phyloP scores from a whole-genome alignment of 2,113 vertebrate genomes.

The Channa maculata region DNA sequence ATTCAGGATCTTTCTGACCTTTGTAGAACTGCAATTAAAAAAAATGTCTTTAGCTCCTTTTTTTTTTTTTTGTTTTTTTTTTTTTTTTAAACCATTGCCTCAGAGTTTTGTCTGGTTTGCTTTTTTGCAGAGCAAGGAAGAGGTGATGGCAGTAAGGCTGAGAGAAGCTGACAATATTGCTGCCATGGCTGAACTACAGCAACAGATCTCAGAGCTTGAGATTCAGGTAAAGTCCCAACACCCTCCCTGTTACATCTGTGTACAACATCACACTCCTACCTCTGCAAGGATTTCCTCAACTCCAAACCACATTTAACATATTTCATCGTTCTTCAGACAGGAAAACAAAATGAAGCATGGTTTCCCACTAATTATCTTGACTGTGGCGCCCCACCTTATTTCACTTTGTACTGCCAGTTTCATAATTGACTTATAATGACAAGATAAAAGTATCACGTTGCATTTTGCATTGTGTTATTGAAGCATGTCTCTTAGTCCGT shows the following conservation, averaged over 20 bases:
- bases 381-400: too few species aligned
- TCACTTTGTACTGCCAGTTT: too few species aligned
- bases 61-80: not conserved
- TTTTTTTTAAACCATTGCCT: not conserved
- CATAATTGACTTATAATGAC: too few species aligned
- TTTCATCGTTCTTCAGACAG: not conserved
- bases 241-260: not conserved
- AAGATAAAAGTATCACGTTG: too few species aligned
- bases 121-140: conserved; percentile 91
- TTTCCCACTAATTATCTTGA: too few species aligned
- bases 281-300: conserved; percentile 13
- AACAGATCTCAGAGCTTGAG: conserved; percentile 96
- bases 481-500: too few species aligned
- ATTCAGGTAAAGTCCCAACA: conserved; percentile 89
- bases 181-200: conserved; percentile 94
- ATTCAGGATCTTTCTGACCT: not conserved
- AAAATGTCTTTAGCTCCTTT: not conserved
- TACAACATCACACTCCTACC: not conserved
- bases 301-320: conserved; percentile 21
- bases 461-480: too few species aligned
- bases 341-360: not conserved
- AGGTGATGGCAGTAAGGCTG: conserved; percentile 97
- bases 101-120: conserved; percentile 11
- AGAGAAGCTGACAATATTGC: conserved; percentile 97
- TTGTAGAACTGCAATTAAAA: not conserved